These are phyloP conservation scores for Eristalis intricaria DNA, from an alignment of 2,888 invertebrate species.

Conservation along the genomic window DNA sequence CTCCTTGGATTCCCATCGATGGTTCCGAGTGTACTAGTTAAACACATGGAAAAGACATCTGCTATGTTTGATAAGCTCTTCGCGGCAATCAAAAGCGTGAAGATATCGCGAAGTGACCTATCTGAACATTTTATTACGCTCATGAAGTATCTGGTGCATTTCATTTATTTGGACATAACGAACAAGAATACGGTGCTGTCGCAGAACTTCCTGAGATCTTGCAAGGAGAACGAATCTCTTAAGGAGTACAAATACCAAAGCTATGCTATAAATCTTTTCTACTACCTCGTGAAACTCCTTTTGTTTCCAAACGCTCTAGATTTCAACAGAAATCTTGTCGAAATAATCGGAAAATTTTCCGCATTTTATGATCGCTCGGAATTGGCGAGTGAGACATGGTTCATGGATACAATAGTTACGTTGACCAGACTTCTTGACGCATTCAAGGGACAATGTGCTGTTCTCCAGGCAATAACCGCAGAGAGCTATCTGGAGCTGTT, in stretches of 20 bases:
- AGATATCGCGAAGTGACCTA: background rate
- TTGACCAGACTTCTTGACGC: slow-evolving; percentile 43
- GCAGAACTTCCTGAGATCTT: slow-evolving; percentile 73
- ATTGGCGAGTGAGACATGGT: slow-evolving; percentile 75
- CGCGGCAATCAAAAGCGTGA: background rate
- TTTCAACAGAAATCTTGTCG: slow-evolving; percentile 73
- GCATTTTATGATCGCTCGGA: slow-evolving; percentile 74
- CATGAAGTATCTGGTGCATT: slow-evolving; percentile 29
- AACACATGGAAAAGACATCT: slow-evolving; percentile 15
- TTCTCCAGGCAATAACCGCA: slow-evolving; percentile 52
- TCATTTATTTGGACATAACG: slow-evolving; percentile 34
- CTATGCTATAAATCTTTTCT: slow-evolving; percentile 74
- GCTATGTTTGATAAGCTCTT: slow-evolving; percentile 46
- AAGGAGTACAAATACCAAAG: slow-evolving; percentile 71
- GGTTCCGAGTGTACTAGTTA: slow-evolving; percentile 28
- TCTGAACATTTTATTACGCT: background rate
- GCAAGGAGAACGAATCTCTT: slow-evolving; percentile 73
- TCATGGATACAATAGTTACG: slow-evolving; percentile 73
- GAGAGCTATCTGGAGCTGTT: slow-evolving; percentile 73
- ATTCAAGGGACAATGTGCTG: slow-evolving; percentile 24
- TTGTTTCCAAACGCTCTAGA: slow-evolving; percentile 64
- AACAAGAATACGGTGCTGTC: slow-evolving; percentile 49
- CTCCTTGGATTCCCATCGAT: slow-evolving; percentile 45
- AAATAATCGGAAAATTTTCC: slow-evolving; percentile 74
- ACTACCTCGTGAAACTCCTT: slow-evolving; percentile 76